Conservation (phyloP, 2,888 invertebrate genomes). For the Aleiodes leptofemur region DNA sequence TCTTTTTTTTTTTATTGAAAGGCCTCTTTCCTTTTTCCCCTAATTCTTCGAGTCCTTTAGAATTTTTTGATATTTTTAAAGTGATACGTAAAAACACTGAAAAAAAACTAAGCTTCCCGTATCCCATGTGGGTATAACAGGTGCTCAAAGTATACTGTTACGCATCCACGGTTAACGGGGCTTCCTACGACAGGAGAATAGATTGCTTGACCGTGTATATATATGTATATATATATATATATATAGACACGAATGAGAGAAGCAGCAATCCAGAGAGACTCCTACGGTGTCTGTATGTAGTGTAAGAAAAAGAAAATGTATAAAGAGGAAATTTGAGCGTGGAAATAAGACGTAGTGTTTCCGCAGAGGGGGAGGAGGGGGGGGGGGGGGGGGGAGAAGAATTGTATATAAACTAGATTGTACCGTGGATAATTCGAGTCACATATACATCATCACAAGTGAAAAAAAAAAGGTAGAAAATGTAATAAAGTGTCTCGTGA, state of each 20-base stretch:
- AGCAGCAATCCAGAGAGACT: constrained; percentile 27
- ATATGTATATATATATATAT: constrained; percentile 8
- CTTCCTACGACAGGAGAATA: constrained; percentile 45
- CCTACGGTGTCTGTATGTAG: constrained; percentile 13
- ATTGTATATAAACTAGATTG: no score
- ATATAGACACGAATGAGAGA: neutral
- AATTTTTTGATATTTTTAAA: no score
- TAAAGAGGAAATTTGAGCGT: neutral
- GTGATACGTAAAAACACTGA: no score
- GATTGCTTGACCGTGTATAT: constrained; percentile 37
- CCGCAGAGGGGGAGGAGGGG: neutral
- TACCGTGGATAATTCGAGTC: no score
- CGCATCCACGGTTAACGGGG: constrained; percentile 57
- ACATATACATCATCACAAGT: no score
- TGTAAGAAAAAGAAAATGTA: constrained; percentile 17
- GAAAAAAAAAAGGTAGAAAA: neutral
- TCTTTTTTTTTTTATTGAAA: no score
- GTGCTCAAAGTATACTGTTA: constrained; percentile 50
- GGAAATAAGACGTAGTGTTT: neutral
- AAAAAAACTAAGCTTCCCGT: no score
- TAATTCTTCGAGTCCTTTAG: no score
- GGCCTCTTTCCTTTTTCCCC: no score
- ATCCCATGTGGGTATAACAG: neutral
- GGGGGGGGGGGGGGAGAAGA: neutral
- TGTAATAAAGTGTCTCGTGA: neutral